Evolutionary conservation across 2,797 vertebrate species (phyloP), one percentile per base, ranked within the genome.

Genomic region (Pseudochaenichthys georgianus): DNA sequence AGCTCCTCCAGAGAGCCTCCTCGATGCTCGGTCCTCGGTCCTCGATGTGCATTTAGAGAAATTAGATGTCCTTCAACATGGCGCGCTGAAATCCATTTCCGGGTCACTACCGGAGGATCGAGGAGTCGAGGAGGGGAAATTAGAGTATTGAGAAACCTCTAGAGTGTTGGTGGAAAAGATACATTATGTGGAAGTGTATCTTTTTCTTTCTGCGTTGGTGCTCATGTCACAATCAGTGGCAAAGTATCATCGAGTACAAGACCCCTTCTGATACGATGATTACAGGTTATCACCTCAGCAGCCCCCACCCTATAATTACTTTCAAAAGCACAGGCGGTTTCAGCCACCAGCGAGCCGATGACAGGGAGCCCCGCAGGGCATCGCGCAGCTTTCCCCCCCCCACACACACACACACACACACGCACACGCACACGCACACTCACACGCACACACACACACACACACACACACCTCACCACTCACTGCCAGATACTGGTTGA

Each of bases 221-320:
- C 31, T 63, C 55, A 16, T 3, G 17, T 64, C 52, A 59, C 57
- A 59, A 45, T 67, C 28, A 75, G 71, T 43, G 58, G 57, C 23
- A 1, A 21, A 69, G 72, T 62, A 52, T 86, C 72, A 67, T 58
- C 2, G 31, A 67, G 42, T n/a, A 6, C 17, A 52, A 38, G 70
- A 17, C n/a, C 17, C 41, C 69, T 58, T 75, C 64, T 84, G 82
- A 84, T 89, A 31, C 0, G 7, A 82, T 83, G 80, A 87, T 87
- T 87, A 45, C 64, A 69, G 80, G 63, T 78, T 87, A 76, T 88
- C 73, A 69, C 66, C 77, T 70, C 77, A 80, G 61, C 68, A 55
- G 67, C 69, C 47, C 46, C 17, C 50, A 74, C 63, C 28, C 7
- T 87, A 58, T 81, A 85, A 90, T 90, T 87, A 86, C 60, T 77